phyloP scores from a whole-genome alignment of 2,113 vertebrate species.

The Epinephelus cyanopodus region DNA sequence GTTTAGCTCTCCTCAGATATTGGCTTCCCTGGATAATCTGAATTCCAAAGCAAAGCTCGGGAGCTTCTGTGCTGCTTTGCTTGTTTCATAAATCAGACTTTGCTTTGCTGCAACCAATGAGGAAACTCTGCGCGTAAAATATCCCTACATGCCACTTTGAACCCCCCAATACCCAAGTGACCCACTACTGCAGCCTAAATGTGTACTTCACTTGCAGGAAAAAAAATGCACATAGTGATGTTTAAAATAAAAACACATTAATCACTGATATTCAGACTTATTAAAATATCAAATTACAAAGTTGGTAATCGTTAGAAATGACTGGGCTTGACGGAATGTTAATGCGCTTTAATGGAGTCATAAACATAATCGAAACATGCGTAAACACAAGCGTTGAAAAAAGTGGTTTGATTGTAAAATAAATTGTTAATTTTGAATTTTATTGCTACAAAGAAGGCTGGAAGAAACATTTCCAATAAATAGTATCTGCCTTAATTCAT shows the following conservation, averaged over 20 bases:
- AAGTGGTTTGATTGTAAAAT: conserved; percentile 15
- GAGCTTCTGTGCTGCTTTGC: conserved; percentile 41
- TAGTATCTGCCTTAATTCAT: no score
- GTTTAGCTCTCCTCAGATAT: conserved; percentile 46
- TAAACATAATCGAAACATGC: conserved; percentile 15
- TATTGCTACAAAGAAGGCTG: not conserved
- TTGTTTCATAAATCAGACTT: conserved; percentile 65
- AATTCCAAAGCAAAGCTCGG: conserved; percentile 62
- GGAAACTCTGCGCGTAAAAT: conserved; percentile 55
- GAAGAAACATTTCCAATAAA: not conserved
- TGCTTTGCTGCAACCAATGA: conserved; percentile 52
- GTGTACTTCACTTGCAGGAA: not conserved
- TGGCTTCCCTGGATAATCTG: conserved; percentile 61
- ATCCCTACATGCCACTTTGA: conserved; percentile 59
- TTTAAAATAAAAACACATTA: not conserved
- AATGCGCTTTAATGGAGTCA: conserved; percentile 24
- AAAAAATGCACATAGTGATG: not conserved
- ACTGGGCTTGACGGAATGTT: conserved; percentile 6
- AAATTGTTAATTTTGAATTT: not conserved
- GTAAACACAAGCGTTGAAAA: not conserved
- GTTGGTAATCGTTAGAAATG: conserved; percentile 15
- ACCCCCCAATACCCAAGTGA: conserved; percentile 53
- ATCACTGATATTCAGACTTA: not conserved
- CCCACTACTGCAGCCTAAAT: conserved; percentile 17
- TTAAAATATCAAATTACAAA: conserved; percentile 25